Percentiles rank a stretch among this genome's conserved stretches.
These are phyloP conservation scores for Meda fulgida DNA, from an alignment of 2,797 vertebrate genomes.

Conservation along the genomic window DNA sequence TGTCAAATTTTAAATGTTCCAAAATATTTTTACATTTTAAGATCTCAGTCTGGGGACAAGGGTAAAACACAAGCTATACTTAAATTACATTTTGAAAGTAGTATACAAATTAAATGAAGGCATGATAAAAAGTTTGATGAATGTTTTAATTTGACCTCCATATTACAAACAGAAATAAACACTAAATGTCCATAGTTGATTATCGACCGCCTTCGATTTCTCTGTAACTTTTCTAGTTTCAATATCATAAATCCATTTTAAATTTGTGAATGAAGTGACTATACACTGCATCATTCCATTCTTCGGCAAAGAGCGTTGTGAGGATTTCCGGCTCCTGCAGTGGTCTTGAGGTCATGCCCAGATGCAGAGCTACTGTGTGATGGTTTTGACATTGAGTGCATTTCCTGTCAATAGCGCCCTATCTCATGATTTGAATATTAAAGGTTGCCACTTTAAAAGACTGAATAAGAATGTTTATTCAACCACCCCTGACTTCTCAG, in stretches of 20 bases:
- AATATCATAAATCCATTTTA: background rate
- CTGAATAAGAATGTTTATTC: constrained; percentile 48
- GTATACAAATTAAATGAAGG: background rate
- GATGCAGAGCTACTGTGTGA: constrained; percentile 24
- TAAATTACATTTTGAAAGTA: background rate
- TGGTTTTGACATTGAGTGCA: constrained; percentile 44
- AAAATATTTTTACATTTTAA: too few species aligned
- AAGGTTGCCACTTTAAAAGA: constrained; percentile 46
- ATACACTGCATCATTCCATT: background rate
- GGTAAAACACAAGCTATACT: background rate
- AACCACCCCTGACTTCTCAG: constrained; percentile 35
- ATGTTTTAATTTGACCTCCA: background rate
- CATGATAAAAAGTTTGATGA: background rate
- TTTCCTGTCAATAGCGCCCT: constrained; percentile 42
- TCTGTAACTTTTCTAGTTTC: background rate
- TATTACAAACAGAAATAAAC: background rate
- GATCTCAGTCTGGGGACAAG: background rate
- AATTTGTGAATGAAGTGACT: background rate
- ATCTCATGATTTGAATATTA: constrained; percentile 48
- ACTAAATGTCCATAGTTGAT: background rate
- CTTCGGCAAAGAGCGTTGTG: background rate
- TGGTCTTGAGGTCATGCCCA: constrained; percentile 7
- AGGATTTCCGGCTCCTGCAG: background rate
- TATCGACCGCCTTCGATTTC: background rate
- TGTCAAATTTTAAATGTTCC: too few species aligned